phyloP scores from a whole-genome alignment of 2,797 vertebrate species.

The Coendou prehensilis region DNA sequence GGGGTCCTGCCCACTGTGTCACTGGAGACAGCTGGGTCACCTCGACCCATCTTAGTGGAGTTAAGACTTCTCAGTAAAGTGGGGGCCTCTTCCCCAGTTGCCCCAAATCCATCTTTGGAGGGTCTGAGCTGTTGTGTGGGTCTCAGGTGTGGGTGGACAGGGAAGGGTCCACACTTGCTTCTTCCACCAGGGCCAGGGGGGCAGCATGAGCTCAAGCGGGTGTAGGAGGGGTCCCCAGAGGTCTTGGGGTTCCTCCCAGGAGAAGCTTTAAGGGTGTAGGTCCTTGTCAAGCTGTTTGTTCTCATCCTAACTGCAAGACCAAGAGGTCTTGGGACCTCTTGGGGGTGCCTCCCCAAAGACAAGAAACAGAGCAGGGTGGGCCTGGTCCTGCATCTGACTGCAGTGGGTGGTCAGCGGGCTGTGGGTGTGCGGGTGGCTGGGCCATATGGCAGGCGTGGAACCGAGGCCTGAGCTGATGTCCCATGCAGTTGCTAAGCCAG shows the following conservation, averaged over 20 bases:
- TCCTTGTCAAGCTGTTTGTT: neutral
- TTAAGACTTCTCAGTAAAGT: neutral
- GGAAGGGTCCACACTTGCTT: neutral
- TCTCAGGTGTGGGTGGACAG: neutral
- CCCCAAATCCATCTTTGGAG: no score
- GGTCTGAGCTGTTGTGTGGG: neutral
- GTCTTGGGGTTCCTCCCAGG: neutral
- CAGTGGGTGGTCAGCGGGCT: neutral
- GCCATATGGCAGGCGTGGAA: neutral
- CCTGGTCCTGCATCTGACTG: rapidly evolving
- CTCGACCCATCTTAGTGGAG: neutral
- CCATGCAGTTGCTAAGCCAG: neutral
- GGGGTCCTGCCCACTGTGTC: neutral
- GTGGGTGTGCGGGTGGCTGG: neutral
- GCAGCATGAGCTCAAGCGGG: neutral
- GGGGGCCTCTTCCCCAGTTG: no score
- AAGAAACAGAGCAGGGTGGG: neutral
- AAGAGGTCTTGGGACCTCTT: neutral
- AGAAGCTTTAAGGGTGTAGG: neutral
- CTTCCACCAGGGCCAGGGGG: neutral
- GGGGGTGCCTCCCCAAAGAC: neutral
- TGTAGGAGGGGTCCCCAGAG: neutral
- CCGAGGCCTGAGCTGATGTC: neutral
- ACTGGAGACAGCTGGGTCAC: neutral
- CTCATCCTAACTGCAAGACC: neutral